Conservation (phyloP, 2,888 invertebrate genomes). For the Drosophila planitibia region DNA sequence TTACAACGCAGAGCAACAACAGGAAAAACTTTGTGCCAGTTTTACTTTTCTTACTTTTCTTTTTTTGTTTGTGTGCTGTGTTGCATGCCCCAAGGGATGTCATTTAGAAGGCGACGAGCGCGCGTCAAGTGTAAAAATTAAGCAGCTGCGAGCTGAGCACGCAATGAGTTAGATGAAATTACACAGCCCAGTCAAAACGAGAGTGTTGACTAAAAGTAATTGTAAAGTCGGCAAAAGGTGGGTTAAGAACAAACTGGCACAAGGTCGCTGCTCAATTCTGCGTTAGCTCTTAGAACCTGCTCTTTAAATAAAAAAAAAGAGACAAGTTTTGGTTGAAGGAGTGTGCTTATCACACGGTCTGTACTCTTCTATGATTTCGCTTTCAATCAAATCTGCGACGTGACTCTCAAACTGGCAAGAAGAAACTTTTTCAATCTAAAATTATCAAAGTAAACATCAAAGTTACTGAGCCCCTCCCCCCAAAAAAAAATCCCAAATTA, state of each 20-base stretch:
- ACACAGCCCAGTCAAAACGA: conserved; percentile 14
- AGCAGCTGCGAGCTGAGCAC: conserved; percentile 61
- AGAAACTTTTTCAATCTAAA: conserved; percentile 75
- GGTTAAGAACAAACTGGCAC: conserved; percentile 22
- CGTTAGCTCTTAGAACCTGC: neutral
- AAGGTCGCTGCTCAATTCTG: conserved; percentile 40
- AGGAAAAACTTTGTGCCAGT: conserved; percentile 64
- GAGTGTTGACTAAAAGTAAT: conserved; percentile 49
- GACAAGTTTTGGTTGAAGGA: conserved; percentile 22
- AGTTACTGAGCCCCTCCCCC: conserved; percentile 35
- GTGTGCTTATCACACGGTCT: neutral
- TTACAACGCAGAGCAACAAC: conserved; percentile 24
- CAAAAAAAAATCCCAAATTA: conserved; percentile 56
- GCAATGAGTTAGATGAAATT: conserved; percentile 75
- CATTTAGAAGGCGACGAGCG: conserved; percentile 60
- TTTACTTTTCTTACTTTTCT: conserved; percentile 31
- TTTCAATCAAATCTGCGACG: conserved; percentile 51
- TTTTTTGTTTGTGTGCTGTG: neutral
- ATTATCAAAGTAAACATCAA: conserved; percentile 78
- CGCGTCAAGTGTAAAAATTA: conserved; percentile 74
- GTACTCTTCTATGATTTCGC: conserved; percentile 32
- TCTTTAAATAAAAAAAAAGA: neutral
- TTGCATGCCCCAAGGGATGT: conserved; percentile 64
- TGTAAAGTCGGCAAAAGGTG: conserved; percentile 47
- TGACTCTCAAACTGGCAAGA: conserved; percentile 34